Base-by-base conservation (phyloP, 2,888 invertebrate species). In the Leucophora obtusa region DNA sequence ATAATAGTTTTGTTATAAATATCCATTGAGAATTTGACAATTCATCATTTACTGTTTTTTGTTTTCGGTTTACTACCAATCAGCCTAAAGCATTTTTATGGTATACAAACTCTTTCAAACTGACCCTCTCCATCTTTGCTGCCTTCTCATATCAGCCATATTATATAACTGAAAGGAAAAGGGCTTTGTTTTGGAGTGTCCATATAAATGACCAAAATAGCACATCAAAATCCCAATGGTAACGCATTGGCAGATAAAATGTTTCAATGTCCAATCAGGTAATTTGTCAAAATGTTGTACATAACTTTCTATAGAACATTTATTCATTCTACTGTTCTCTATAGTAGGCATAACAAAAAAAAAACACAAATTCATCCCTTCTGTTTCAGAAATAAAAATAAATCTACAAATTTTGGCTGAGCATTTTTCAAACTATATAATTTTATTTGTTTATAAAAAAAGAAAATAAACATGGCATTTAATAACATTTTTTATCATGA, bases 241-340 rank as follows among this genome's bases (percentile, higher is more conserved):
- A 86, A 85, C 86, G 86, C 86, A 86, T 84, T 85, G 85, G 79
- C 85, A 86, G 86, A 88, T 88, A 87, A 88, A 88, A 88, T 87
- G 87, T 86, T 88, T 87, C 88, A 87, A 86, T 86, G 88, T 87
- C 89, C 87, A 87, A 88, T 88, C 86, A 86, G 83, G 85, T 84
- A 79, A 88, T 88, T 88, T 88, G 86, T 88, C 89, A 88, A 88
- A 87, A 86, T 85, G 60, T 82, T 84, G 51, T 51, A 71, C 53
- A 53, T 54, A 54, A 69, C 59, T 54, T 73, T 72, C 43, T 58
- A 62, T 79, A 24, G 28, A 54, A 58, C 43, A 56, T 58, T 28
- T 6, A 28, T 28, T 28, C 28, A 28, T 21, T 21, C 21, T n/a
- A 21, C 21, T 4, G 2, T 21, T 21, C 2, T 21, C 2, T 21